Conservation (phyloP, 2,113 vertebrate genomes). For the Oenanthe oenanthe region DNA sequence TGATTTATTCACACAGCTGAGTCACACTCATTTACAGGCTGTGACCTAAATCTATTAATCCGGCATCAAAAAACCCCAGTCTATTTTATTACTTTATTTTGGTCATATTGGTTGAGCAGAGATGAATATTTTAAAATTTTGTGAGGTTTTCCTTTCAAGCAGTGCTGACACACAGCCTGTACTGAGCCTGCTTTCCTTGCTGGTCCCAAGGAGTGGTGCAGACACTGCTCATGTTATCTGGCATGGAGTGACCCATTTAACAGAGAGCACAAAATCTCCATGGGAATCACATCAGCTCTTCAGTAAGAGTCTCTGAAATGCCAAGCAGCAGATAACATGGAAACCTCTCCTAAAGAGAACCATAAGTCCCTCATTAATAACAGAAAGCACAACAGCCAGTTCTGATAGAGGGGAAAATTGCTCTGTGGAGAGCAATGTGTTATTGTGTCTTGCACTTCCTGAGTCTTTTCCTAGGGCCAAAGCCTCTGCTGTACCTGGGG, state of each 20-base stretch:
- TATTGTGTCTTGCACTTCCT: neutral
- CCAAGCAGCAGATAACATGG: neutral
- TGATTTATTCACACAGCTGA: conserved; percentile 51
- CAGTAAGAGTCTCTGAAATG: neutral
- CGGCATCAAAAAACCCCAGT: fast-evolving
- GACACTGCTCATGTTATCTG: neutral
- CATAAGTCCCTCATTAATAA: conserved; percentile 6
- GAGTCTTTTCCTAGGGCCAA: neutral
- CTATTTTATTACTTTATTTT: neutral
- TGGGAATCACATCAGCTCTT: neutral
- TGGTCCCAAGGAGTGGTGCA: neutral
- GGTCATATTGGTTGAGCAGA: neutral
- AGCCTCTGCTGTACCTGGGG: neutral
- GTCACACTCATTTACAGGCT: conserved; percentile 17
- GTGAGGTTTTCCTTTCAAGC: neutral
- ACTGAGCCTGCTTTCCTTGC: neutral
- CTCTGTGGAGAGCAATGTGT: neutral
- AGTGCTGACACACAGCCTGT: neutral
- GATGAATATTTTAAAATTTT: neutral
- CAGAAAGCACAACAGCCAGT: neutral
- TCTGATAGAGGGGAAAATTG: neutral
- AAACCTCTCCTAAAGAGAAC: neutral
- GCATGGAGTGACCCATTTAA: conserved; percentile 4
- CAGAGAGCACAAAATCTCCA: neutral
- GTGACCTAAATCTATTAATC: conserved; percentile 42